Base-by-base conservation (phyloP, 2,888 invertebrate genomes). In the Nomada fucata region DNA sequence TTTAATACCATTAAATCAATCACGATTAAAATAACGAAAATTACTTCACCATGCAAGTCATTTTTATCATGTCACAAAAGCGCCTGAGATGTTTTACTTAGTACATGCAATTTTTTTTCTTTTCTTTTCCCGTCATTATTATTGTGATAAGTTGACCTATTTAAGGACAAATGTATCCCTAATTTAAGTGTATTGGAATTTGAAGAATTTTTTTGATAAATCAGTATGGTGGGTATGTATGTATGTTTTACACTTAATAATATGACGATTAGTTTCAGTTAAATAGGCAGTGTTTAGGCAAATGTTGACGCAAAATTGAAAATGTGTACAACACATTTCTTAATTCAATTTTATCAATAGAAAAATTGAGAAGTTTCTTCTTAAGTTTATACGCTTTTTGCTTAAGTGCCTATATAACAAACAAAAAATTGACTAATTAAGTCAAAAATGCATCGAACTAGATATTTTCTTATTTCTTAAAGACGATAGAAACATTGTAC, bases 1-100 rank as follows among this genome's bases (percentile, higher is more conserved):
- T 89, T 89, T 90, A 86, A 89, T 87, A 84, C 68, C 83, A 86
- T 86, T 85, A 82, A 89, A 89, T 85, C 82, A 86, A 88, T 61
- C 79, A 83, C 85, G 79, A 89, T 88, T 88, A 80, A 87, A 89
- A 78, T 86, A 83, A 79, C 79, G 67, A 84, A 82, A 76, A 76
- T 77, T 88, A 80, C 82, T 85, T 88, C 88, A 89, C 86, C 87
- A 76, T 79, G 78, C 73, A 84, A 82, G 73, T 79, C 81, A 82
- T 81, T 76, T 84, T 82, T 81, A 82, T 88, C 84, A 82, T 86
- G 79, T 89, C 85, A 88, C 87, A 82, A 88, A 88, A 87, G 86
- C 89, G 88, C 83, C 86, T 90, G 86, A 88, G 76, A 76, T 74
- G 73, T 78, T 77, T 76, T 79, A 79, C 82, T 85, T 80, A 80